Conservation (phyloP, 2,797 vertebrate genomes). For the Halcyon leucocephala region DNA sequence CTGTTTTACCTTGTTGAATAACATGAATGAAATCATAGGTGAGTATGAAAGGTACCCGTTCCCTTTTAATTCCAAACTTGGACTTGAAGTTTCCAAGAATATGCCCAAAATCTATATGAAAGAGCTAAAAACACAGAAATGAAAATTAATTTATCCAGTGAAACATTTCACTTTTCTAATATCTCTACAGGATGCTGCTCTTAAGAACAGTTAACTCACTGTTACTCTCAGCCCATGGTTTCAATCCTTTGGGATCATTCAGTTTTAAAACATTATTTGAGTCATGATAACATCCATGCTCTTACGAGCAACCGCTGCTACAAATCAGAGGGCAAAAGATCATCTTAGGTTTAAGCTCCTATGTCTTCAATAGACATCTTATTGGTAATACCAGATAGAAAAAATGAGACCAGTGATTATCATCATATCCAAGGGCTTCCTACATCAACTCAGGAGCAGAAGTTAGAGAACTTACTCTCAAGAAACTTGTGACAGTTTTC, state of each 20-base stretch:
- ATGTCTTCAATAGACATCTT: neutral
- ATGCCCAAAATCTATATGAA: constrained; percentile 99
- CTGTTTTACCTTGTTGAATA: constrained; percentile 97
- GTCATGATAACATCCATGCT: neutral
- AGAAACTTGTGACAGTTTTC: neutral
- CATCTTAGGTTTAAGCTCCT: neutral
- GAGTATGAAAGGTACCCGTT: constrained; percentile 98
- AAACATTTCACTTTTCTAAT: neutral
- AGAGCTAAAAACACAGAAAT: constrained; percentile 84
- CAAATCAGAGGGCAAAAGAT: neutral
- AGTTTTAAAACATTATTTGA: neutral
- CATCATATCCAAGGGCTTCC: neutral
- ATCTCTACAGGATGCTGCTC: neutral
- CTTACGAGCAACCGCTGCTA: neutral
- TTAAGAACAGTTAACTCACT: neutral
- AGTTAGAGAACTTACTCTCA: neutral
- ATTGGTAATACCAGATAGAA: neutral
- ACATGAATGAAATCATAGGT: constrained; percentile 99
- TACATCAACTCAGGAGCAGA: neutral
- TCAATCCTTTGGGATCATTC: neutral
- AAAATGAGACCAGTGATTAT: neutral
- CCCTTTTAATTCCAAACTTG: constrained; percentile 99
- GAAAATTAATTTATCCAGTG: neutral
- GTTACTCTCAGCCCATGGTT: neutral
- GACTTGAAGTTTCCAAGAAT: constrained; percentile 99